Base-by-base conservation (phyloP, 2,113 vertebrate species). In the Myotis davidii region DNA sequence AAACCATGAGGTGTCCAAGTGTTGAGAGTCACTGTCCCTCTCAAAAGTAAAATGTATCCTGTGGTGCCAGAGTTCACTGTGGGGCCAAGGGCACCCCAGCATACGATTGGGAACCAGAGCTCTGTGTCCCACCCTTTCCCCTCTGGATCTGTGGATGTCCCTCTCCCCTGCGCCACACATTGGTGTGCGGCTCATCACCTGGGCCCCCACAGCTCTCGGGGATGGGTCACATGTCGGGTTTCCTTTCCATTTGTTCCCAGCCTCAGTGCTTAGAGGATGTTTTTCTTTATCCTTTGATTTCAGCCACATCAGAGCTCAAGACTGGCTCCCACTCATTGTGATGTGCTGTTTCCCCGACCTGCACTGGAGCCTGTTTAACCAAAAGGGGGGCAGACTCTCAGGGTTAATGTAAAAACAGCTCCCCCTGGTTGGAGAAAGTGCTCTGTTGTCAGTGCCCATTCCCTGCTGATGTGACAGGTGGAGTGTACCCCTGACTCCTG, bases 251-350 rank as follows among this genome's bases (percentile, higher is more conserved):
- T 54, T 56, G 59, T 56, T 76, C 17, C 34, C 20, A 27, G 65
- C 52, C 73, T 34, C 6, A 4, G 78, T 69, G 48, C 42, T 76
- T 29, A 12, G 34, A 56, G 50, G 50, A 70, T 27, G 20, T 65
- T 90, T 92, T 27, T 69, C 70, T 13, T 74, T 21, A 85, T 42
- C 65, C 56, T 94, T 61, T 76, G 64, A 59, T 69, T 67, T 94
- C 12, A 64, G 83, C 73, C 61, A 10, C n/a, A 48, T 67, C 32
- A 27, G 64, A 79, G 42, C 10, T 21, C 10, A 20, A 29, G 77
- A 42, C 56, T n/a, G 84, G 65, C 67, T 85, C 29, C 1, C 3
- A 37, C 32, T 81, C 9, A 1, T 37, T 65, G 85, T 48, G 27
- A 39, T 9, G 6, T 4, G 37, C 48, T 4, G 3, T 21, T 87